Evolutionary conservation across 2,113 vertebrate species (phyloP).

Genomic region (Lasiurus cinereus): DNA sequence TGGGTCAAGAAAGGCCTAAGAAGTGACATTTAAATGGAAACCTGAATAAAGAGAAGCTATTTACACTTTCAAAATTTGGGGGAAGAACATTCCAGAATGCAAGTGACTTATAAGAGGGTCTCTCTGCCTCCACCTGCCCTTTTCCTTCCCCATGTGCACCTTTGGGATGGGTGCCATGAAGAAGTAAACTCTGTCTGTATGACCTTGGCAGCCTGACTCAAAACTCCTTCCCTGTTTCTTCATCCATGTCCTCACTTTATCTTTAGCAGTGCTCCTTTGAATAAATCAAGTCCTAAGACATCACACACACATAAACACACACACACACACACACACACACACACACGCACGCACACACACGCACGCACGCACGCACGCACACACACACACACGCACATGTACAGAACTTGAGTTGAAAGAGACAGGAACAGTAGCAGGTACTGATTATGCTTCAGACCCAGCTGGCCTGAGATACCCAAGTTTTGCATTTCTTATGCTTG

Average conservation of each 20-base stretch:
- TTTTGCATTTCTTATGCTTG: neutral
- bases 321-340: neutral
- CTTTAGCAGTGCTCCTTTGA: neutral
- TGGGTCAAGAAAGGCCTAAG: neutral
- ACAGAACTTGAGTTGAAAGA: neutral
- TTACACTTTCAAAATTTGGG: neutral
- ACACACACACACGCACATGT: too few relatives aligned
- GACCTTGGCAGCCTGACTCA: neutral
- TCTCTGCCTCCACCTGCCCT: neutral
- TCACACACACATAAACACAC: neutral
- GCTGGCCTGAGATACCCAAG: too few relatives aligned
- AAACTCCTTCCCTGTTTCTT: neutral
- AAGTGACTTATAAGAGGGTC: neutral
- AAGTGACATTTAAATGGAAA: neutral
- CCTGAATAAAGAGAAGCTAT: neutral
- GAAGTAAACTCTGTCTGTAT: neutral
- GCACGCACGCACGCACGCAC: too few relatives aligned
- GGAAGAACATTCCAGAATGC: neutral
- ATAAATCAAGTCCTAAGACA: neutral
- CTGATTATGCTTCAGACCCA: neutral
- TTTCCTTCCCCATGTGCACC: neutral
- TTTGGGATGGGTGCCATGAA: neutral
- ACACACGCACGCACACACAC: too few relatives aligned
- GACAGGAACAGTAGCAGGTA: too few relatives aligned
- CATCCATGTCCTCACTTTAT: neutral